Conservation (phyloP, 2,888 invertebrate species). For the Dicyrtoma fusca region DNA sequence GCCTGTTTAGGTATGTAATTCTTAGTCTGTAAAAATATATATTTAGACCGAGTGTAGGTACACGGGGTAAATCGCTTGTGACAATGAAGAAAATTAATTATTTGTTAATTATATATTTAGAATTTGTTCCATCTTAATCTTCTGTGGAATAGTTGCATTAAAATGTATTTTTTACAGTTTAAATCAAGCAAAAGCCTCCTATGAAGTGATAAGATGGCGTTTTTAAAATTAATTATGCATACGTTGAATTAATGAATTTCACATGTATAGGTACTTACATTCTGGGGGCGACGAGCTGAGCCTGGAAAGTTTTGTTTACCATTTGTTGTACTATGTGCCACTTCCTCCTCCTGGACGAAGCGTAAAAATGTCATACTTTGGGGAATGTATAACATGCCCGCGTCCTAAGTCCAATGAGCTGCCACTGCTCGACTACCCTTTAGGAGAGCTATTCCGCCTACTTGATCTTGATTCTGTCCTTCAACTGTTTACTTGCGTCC, state of each 20-base stretch:
- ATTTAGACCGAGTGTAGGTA: not conserved
- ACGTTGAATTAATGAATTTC: not conserved
- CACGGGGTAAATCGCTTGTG: not conserved
- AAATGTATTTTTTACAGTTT: too few species aligned
- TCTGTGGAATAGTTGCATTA: too few species aligned
- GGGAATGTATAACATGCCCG: slow-evolving; percentile 58
- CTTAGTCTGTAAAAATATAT: too few species aligned
- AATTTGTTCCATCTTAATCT: too few species aligned
- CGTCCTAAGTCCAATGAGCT: slow-evolving; percentile 77
- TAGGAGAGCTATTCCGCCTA: slow-evolving; percentile 83
- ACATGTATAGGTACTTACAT: slow-evolving; percentile 43
- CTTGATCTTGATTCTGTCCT: slow-evolving; percentile 91
- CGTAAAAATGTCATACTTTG: slow-evolving; percentile 67
- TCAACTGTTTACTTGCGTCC: slow-evolving; percentile 89
- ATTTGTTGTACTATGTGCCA: slow-evolving; percentile 90
- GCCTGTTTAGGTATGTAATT: slow-evolving; percentile 79
- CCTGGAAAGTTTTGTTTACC: slow-evolving; percentile 92
- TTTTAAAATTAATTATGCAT: not conserved
- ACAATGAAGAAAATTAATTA: too few species aligned
- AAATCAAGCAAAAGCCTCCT: too few species aligned
- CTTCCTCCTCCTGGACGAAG: slow-evolving; percentile 85
- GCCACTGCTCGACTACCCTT: slow-evolving; percentile 90
- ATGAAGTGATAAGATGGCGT: too few species aligned
- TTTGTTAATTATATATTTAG: too few species aligned
- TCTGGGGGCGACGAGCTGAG: slow-evolving; percentile 44